phyloP scores from a whole-genome alignment of 2,113 vertebrate genomes.

The Psilopogon haemacephalus region DNA sequence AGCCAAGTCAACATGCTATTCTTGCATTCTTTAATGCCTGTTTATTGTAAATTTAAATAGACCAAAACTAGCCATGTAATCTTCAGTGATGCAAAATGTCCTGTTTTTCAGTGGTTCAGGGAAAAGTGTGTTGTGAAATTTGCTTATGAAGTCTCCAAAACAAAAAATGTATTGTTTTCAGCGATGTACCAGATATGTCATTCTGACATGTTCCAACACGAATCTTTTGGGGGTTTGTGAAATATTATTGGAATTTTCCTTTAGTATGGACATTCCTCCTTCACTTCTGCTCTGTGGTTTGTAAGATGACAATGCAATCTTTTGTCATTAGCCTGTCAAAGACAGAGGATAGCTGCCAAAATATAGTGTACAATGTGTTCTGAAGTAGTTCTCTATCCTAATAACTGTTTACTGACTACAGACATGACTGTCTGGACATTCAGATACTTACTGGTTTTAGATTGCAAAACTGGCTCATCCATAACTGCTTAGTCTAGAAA shows the following conservation, averaged over 20 bases:
- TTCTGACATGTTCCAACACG: background rate
- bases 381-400: background rate
- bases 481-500: background rate
- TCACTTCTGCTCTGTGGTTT: background rate
- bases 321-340: background rate
- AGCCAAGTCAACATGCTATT: background rate
- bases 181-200: background rate
- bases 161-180: background rate
- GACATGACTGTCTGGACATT: background rate
- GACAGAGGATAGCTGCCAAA: background rate
- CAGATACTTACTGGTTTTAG: background rate
- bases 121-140: background rate
- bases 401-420: background rate
- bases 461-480: background rate
- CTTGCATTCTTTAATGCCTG: background rate
- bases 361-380: background rate
- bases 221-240: background rate
- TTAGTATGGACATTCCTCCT: background rate
- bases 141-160: background rate
- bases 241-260: background rate
- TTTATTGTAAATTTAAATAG: background rate
- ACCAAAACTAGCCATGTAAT: background rate
- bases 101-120: background rate
- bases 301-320: background rate
- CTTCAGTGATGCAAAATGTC: background rate